A percentile compares a stretch with the other conserved stretches of the same genome.
Conservation (phyloP, 1,140 invertebrate genomes). For the Drosophila nigrodunni region DNA sequence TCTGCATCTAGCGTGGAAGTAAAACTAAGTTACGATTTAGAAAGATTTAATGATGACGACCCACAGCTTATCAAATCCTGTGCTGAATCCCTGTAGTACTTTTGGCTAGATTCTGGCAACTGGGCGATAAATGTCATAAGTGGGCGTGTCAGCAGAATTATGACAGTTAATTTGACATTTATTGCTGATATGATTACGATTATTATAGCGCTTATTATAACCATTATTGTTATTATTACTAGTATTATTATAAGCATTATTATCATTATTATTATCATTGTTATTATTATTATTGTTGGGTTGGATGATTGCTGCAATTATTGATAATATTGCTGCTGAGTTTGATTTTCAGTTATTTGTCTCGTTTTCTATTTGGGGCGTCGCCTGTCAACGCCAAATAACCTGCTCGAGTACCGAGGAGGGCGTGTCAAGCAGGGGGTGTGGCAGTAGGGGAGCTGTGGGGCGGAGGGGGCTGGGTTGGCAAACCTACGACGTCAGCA, state of each 20-base stretch:
- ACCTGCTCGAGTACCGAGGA: background rate
- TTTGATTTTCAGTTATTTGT: background rate
- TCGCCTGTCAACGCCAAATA: background rate
- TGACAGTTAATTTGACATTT: constrained; percentile 9
- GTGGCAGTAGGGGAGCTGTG: background rate
- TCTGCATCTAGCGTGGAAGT: too few species aligned
- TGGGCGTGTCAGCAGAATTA: constrained; percentile 6
- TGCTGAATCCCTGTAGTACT: too few species aligned
- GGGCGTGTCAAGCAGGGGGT: background rate
- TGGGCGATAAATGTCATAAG: background rate
- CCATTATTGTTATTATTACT: background rate
- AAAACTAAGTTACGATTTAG: too few species aligned
- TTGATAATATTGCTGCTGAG: background rate
- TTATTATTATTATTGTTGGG: background rate
- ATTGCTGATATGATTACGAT: background rate
- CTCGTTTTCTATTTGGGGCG: background rate
- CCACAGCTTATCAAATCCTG: too few species aligned
- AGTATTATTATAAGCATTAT: background rate
- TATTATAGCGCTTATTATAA: constrained; percentile 7
- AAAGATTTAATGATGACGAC: too few species aligned
- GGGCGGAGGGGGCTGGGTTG: background rate
- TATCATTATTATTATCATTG: background rate
- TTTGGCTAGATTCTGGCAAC: background rate
- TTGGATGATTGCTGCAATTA: background rate
- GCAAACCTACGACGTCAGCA: constrained; percentile 34